Conservation (phyloP, 2,888 invertebrate species). For the Fabriciana adippe region DNA sequence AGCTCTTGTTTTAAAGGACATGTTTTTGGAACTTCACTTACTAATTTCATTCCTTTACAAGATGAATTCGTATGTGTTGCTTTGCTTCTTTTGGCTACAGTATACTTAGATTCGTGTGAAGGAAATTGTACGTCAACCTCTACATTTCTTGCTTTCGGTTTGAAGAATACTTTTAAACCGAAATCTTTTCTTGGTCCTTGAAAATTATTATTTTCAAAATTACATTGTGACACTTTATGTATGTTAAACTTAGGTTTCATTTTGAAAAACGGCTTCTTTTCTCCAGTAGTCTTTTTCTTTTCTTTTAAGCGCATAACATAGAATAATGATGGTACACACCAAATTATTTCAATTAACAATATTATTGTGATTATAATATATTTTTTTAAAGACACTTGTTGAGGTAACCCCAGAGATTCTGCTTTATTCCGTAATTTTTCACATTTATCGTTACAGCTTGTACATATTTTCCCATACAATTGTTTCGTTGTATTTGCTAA, state of each 20-base stretch:
- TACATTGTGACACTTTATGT: conserved; percentile 1
- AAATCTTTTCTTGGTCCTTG: neutral
- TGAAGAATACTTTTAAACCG: conserved; percentile 39
- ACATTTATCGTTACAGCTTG: conserved; percentile 28
- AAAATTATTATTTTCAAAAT: neutral
- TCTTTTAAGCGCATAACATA: conserved; percentile 42
- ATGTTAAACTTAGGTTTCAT: conserved; percentile 8
- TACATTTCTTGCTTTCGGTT: conserved; percentile 35
- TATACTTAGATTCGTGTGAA: conserved; percentile 29
- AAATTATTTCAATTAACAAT: conserved; percentile 60
- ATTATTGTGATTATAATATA: conserved; percentile 54
- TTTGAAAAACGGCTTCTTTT: conserved; percentile 17
- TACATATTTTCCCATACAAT: conserved; percentile 35
- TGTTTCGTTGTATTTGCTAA: conserved; percentile 53
- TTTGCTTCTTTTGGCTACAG: conserved; percentile 28
- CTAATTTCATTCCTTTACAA: conserved; percentile 25
- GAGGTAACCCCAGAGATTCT: conserved; percentile 38
- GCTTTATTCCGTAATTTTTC: conserved; percentile 28
- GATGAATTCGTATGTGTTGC: conserved; percentile 19
- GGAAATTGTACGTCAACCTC: conserved; percentile 40
- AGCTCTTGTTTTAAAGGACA: conserved; percentile 15
- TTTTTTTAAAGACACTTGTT: conserved; percentile 54
- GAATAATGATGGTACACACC: conserved; percentile 56
- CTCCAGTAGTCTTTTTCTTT: conserved; percentile 29
- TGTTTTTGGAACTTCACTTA: conserved; percentile 25